Evolutionary conservation across 2,113 vertebrate species (phyloP).

Genomic region (Phyllostomus hastatus): DNA sequence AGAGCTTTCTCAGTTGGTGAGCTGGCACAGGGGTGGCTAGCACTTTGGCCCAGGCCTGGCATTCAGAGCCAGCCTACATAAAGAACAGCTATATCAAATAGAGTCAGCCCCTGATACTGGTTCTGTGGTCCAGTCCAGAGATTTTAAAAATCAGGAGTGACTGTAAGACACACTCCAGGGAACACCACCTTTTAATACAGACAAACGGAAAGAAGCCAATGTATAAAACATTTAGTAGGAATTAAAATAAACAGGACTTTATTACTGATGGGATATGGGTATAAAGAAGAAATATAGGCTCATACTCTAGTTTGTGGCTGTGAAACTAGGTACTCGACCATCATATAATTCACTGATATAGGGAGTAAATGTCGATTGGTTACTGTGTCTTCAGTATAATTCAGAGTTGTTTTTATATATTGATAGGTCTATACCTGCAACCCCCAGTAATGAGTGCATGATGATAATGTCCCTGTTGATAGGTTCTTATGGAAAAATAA

Average conservation of each 20-base stretch:
- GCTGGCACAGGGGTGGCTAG: background rate
- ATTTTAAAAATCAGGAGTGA: constrained; percentile 13
- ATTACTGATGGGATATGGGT: background rate
- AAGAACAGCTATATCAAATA: background rate
- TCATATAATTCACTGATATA: background rate
- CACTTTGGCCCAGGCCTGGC: background rate
- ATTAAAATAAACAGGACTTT: background rate
- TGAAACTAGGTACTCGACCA: background rate
- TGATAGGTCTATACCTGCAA: background rate
- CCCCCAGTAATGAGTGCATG: background rate
- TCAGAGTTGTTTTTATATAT: background rate
- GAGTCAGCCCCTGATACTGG: background rate
- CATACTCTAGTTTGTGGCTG: background rate
- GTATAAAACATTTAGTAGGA: background rate
- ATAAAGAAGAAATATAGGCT: background rate
- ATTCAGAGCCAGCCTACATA: background rate
- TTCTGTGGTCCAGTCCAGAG: background rate
- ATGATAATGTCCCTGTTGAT: background rate
- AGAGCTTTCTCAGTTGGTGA: background rate
- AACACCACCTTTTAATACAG: background rate
- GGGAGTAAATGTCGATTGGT: background rate
- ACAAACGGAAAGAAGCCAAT: background rate
- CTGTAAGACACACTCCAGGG: background rate
- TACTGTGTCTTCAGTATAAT: background rate
- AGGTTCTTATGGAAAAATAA: background rate